phyloP scores from a whole-genome alignment of 2,888 invertebrate species.

The Cataglyphis livida region DNA sequence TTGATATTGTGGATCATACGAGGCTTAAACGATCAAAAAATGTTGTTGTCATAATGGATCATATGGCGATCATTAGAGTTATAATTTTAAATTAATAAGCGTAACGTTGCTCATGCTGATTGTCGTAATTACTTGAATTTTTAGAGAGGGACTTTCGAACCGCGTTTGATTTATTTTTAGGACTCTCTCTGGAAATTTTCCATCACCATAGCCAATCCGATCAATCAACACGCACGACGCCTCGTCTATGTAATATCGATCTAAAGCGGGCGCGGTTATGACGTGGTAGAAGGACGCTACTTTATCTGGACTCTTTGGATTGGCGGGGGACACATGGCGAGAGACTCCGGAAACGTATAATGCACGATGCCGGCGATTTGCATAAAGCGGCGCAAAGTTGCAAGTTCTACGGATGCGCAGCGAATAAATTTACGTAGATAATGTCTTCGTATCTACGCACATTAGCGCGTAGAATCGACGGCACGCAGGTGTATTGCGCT shows the following conservation, averaged over 20 bases:
- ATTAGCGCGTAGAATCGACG: background rate
- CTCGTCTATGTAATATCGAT: slow-evolving; percentile 19
- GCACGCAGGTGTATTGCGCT: background rate
- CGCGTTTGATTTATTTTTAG: background rate
- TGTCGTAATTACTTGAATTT: background rate
- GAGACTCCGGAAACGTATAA: background rate
- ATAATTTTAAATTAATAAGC: background rate
- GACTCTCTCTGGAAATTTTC: background rate
- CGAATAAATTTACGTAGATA: slow-evolving; percentile 38
- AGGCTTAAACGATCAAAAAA: background rate
- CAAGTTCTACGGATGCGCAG: slow-evolving; percentile 5
- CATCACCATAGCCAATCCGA: background rate
- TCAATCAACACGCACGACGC: background rate
- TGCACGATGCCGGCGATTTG: background rate
- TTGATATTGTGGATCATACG: background rate
- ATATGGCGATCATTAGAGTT: background rate
- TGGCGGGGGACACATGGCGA: background rate
- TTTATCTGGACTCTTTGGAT: slow-evolving; percentile 18
- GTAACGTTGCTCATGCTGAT: background rate
- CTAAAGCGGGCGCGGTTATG: slow-evolving; percentile 28
- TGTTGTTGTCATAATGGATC: background rate
- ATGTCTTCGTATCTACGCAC: background rate
- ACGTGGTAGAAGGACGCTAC: slow-evolving; percentile 25
- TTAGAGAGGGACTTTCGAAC: background rate
- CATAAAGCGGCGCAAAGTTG: slow-evolving; percentile 15